Evolutionary conservation across 2,113 vertebrate genomes (phyloP), one percentile per base, ranked within the genome.

Genomic region (Urocitellus parryii): DNA sequence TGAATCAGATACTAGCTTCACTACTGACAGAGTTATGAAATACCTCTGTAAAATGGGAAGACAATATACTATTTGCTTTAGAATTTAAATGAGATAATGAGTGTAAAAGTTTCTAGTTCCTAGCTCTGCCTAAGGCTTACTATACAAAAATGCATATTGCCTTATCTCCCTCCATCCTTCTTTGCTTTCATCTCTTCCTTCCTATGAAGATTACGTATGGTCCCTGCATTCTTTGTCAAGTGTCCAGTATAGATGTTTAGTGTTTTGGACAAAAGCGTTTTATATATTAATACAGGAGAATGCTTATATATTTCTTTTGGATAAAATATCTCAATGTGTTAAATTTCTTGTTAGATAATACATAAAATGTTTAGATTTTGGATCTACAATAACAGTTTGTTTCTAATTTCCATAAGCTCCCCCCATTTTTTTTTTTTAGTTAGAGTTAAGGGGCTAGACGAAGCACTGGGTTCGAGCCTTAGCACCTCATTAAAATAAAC

Each of bases 351-450:
- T 92, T 68, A 37, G 16, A 39, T 61, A 81, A 74, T 39, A 88
- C 29, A 16, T 89, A 61, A 76, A 76, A 45, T 84, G 6, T 89
- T 93, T 58, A 88, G 72, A 24, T 29, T 95, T 95, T 93, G 93
- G 56, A 53, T 82, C 34, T 68, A 22, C 2, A 87, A 2, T 65
- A 9, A 61, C 91, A 88, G 61, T 74, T 91, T 94, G 18, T 12
- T 32, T 93, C 56, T 78, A 78, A 73, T 39, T 17, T 95, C 13
- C 32, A 85, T 67, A 65, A 29, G 88, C 9, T 72, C 22, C n/a
- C 53, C 72, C 13, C 8, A 14, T 14, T 14, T 14, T 51, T 51
- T 51, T 16, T 53, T 53, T 53, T 53, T 4, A 53, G 22, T 58
- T 58, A 58, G 56, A 58, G 56, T 24, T 24, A 58, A 58, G 56